Evolutionary conservation across 2,113 vertebrate species (phyloP).

Genomic region (Pelvicachromis taeniatus): DNA sequence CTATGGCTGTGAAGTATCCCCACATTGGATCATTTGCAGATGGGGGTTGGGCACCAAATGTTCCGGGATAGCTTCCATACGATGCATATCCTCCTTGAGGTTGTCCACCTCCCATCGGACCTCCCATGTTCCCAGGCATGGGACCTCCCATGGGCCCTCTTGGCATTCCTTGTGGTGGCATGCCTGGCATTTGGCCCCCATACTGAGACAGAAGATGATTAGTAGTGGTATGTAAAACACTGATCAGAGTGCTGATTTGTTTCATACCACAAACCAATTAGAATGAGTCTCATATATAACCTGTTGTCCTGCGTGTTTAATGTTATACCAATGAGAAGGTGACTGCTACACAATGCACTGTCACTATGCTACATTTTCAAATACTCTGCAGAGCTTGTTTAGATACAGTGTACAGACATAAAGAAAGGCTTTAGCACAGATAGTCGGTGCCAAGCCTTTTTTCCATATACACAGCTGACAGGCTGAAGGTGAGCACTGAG

Average conservation of each 20-base stretch:
- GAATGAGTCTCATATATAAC: background rate
- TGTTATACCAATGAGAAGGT: background rate
- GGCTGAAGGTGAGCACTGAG: background rate
- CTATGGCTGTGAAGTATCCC: conserved; percentile 81
- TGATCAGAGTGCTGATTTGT: background rate
- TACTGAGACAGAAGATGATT: conserved; percentile 54
- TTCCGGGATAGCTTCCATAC: conserved; percentile 63
- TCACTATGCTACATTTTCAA: background rate
- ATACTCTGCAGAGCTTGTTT: background rate
- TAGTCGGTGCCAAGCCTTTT: background rate
- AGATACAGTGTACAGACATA: background rate
- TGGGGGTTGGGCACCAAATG: conserved; percentile 50
- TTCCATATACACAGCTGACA: background rate
- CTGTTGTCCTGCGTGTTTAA: background rate
- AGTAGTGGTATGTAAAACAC: background rate
- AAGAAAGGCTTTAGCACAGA: background rate
- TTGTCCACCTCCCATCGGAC: conserved; percentile 50
- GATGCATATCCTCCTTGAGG: conserved; percentile 46
- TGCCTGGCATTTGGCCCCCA: conserved; percentile 70
- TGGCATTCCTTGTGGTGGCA: conserved; percentile 51
- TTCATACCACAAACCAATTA: background rate
- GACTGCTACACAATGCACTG: background rate
- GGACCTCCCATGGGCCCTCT: conserved; percentile 30
- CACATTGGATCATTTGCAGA: conserved; percentile 78
- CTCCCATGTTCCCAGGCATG: conserved; percentile 60